These are phyloP conservation scores for Mellilla xanthometata DNA, from an alignment of 2,888 invertebrate genomes.

Conservation along the genomic window DNA sequence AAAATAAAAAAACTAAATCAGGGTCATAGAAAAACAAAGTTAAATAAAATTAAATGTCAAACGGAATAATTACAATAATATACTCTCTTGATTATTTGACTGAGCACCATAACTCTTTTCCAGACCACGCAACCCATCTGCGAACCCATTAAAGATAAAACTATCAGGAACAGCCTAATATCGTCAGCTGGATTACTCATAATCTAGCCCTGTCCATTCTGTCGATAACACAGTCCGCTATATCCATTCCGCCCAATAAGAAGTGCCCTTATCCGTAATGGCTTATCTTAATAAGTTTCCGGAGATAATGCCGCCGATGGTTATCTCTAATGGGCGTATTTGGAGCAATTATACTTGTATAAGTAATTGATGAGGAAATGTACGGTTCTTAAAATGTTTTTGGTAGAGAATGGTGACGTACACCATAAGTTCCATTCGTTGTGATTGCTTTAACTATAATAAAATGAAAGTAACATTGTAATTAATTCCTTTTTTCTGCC, in stretches of 20 bases:
- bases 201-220: constrained; percentile 72
- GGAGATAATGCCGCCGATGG: constrained; percentile 57
- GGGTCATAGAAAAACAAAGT: too few species aligned
- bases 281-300: constrained; percentile 79
- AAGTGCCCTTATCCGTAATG: constrained; percentile 53
- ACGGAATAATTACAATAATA: too few species aligned
- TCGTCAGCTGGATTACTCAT: constrained; percentile 55
- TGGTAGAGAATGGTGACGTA: too few species aligned
- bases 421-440: too few species aligned
- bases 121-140: constrained; percentile 19
- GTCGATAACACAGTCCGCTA: constrained; percentile 65
- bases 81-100: too few species aligned
- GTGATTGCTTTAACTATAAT: too few species aligned
- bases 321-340: constrained; percentile 30
- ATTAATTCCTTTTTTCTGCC: too few species aligned
- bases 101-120: background rate
- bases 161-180: constrained; percentile 34
- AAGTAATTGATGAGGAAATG: constrained; percentile 14
- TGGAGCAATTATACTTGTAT: constrained; percentile 31
- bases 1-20: too few species aligned
- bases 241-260: constrained; percentile 47
- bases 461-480: too few species aligned
- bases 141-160: constrained; percentile 31
- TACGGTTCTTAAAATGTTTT: too few species aligned
- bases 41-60: too few species aligned